phyloP scores from a whole-genome alignment of 2,888 invertebrate genomes.

The Gymnocheta viridis region DNA sequence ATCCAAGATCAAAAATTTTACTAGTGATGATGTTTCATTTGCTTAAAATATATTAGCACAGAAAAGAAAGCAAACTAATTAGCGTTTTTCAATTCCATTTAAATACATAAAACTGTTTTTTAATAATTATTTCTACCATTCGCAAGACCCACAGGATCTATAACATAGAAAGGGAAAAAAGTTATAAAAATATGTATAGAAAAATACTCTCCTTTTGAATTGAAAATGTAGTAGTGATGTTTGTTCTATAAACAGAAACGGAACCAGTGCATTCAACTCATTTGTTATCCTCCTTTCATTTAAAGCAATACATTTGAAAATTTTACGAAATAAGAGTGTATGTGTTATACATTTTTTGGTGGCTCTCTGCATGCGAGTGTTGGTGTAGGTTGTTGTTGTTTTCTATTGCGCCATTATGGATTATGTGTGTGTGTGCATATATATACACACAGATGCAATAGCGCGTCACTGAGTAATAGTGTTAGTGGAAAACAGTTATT shows the following conservation, averaged over 20 bases:
- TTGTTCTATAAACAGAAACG: constrained; percentile 46
- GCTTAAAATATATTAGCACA: neutral
- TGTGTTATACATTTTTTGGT: neutral
- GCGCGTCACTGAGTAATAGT: neutral
- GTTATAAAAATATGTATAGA: neutral
- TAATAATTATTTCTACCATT: constrained; percentile 5
- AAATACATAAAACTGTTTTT: neutral
- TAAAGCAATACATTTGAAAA: neutral
- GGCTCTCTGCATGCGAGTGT: neutral
- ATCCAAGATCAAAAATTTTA: neutral
- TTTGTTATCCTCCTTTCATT: constrained; percentile 44
- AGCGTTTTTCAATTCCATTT: neutral
- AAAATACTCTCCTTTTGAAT: neutral
- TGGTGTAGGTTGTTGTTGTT: constrained; percentile 49
- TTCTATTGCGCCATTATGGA: constrained; percentile 8
- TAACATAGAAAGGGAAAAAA: neutral
- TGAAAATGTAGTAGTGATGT: neutral
- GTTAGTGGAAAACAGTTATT: constrained; percentile 28
- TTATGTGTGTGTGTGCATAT: neutral
- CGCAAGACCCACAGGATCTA: constrained; percentile 3
- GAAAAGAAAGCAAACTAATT: constrained; percentile 21
- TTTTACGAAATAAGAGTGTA: neutral
- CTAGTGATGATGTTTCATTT: neutral
- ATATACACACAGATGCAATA: neutral
- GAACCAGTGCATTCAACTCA: constrained; percentile 46